Conservation (phyloP, 1,140 invertebrate genomes). For the Ceratoteleas bidentatus region DNA sequence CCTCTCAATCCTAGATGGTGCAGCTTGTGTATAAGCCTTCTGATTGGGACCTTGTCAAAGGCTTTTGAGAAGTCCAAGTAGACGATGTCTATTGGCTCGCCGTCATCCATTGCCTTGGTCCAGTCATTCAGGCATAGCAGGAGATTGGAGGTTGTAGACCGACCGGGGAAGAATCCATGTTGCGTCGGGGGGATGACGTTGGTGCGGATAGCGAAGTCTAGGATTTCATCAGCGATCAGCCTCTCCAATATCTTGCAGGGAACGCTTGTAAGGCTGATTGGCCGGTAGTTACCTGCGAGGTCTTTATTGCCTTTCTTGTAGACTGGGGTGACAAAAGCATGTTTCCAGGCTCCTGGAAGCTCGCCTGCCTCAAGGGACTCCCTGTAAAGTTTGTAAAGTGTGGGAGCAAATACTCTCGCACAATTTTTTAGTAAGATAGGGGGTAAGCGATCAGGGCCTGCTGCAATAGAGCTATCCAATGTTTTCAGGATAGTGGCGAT, state of each 20-base stretch:
- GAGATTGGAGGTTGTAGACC: conserved; percentile 2
- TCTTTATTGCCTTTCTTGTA: background rate
- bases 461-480: background rate
- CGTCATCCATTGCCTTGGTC: background rate
- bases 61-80: conserved; percentile 2
- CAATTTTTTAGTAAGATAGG: background rate
- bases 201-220: background rate
- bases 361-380: background rate
- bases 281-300: background rate
- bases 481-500: background rate
- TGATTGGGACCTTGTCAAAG: conserved; percentile 4
- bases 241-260: conserved; percentile 5
- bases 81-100: background rate
- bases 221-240: background rate
- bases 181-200: background rate
- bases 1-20: background rate
- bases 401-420: background rate
- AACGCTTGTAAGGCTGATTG: conserved; percentile 11
- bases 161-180: conserved; percentile 9
- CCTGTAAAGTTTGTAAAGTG: background rate
- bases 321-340: background rate
- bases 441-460: background rate
- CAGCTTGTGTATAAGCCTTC: background rate
- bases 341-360: background rate
- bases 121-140: conserved; percentile 1